These are phyloP conservation scores for Myotis findleyi DNA, from an alignment of 2,797 vertebrate genomes.

Conservation along the genomic window DNA sequence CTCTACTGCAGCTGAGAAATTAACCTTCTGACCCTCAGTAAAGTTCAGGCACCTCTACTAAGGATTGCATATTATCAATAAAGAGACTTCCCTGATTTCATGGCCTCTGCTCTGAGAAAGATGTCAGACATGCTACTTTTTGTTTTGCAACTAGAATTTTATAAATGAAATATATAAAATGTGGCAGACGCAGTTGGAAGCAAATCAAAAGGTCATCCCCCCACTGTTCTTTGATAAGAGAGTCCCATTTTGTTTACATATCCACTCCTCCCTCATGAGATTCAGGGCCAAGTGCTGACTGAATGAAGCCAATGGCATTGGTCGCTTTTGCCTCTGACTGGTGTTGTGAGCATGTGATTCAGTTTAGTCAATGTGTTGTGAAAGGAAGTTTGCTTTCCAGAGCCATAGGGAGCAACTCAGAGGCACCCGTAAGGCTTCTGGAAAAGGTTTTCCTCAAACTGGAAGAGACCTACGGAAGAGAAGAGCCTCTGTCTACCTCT, in stretches of 20 bases:
- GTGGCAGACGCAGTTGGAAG: background rate
- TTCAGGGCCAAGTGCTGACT: background rate
- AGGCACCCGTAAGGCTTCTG: background rate
- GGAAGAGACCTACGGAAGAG: background rate
- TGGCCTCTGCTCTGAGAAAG: background rate
- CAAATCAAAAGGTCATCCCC: background rate
- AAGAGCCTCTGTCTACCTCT: background rate
- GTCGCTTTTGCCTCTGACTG: background rate
- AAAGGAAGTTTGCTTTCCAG: background rate
- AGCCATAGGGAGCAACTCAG: too few species aligned
- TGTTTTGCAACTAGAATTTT: slow-evolving; percentile 49
- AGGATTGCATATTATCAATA: background rate
- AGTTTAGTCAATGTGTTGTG: background rate
- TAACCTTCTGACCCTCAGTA: background rate
- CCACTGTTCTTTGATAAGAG: background rate
- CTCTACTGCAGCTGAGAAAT: background rate
- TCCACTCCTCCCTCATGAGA: background rate
- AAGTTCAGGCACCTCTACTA: background rate
- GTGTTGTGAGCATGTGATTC: background rate
- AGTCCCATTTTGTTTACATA: background rate
- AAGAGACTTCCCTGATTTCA: background rate
- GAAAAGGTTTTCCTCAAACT: background rate
- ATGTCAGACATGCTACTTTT: background rate
- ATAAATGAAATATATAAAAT: background rate
- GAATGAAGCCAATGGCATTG: background rate